Percentiles rank a stretch among this genome's conserved stretches.
Conservation (phyloP, 2,888 invertebrate species). For the Scrobipalpa atriplicella region DNA sequence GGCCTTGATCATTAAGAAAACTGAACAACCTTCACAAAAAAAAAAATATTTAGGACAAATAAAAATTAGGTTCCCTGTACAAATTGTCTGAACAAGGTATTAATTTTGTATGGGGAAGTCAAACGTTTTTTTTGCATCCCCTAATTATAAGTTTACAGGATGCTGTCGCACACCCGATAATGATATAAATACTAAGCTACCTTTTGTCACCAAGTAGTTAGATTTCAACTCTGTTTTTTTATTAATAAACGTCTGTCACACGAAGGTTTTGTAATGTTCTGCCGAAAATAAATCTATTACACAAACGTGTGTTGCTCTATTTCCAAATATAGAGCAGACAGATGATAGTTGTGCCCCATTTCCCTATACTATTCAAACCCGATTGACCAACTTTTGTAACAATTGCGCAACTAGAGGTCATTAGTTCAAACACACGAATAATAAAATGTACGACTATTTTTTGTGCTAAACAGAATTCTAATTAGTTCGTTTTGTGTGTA, state of each 20-base stretch:
- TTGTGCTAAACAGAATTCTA: slow-evolving; percentile 36
- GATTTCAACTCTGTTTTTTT: neutral
- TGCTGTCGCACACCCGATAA: no score
- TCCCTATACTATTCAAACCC: slow-evolving; percentile 17
- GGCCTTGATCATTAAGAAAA: no score
- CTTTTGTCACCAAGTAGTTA: no score
- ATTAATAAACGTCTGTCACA: neutral
- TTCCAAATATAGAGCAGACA: slow-evolving; percentile 11
- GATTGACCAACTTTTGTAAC: slow-evolving; percentile 22
- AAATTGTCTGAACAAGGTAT: no score
- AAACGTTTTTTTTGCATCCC: no score
- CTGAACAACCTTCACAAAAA: no score
- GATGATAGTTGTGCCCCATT: neutral
- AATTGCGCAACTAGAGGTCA: slow-evolving; percentile 36
- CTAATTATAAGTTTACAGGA: no score
- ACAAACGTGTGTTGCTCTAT: neutral
- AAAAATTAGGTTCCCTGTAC: no score
- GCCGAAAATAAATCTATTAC: neutral
- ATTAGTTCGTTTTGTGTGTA: no score
- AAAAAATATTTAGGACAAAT: no score
- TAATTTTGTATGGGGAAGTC: no score
- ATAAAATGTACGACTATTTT: slow-evolving; percentile 39
- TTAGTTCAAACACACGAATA: slow-evolving; percentile 35
- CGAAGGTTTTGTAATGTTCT: neutral
- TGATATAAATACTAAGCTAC: no score